phyloP scores from a whole-genome alignment of 2,113 vertebrate species.

The Protomyctophum bolini region DNA sequence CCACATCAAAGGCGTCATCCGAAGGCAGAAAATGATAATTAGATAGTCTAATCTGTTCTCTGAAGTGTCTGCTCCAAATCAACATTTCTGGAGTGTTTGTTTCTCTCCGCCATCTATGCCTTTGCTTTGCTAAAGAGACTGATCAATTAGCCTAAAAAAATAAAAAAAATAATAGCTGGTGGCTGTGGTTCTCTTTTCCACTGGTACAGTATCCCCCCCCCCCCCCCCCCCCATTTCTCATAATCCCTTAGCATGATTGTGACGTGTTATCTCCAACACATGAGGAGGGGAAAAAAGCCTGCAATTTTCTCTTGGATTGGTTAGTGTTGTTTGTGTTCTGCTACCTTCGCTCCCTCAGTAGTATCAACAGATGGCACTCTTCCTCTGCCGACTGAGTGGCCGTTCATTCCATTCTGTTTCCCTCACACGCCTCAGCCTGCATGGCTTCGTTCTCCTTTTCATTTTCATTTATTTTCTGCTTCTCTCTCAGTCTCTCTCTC shows the following conservation, averaged over 20 bases:
- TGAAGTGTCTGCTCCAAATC: conserved; percentile 73
- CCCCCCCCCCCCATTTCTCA: conserved; percentile 41
- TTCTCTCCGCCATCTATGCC: conserved; percentile 59
- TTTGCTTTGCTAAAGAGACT: conserved; percentile 71
- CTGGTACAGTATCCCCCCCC: too few species aligned
- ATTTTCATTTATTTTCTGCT: background rate
- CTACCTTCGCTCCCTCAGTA: conserved; percentile 25
- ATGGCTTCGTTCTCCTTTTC: background rate
- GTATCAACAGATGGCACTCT: conserved; percentile 83
- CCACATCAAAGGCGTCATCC: conserved; percentile 79
- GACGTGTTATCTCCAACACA: conserved; percentile 35
- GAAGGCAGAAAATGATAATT: conserved; percentile 78
- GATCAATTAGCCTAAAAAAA: conserved; percentile 65
- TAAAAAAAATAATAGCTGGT: conserved; percentile 60
- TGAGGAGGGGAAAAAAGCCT: conserved; percentile 6
- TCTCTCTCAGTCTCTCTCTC: background rate
- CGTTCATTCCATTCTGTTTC: background rate
- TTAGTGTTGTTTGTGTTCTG: conserved; percentile 16
- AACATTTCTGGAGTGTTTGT: conserved; percentile 77
- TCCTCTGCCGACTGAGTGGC: conserved; percentile 61
- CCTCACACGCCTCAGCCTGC: background rate
- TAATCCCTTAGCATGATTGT: conserved; percentile 46
- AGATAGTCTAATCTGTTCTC: conserved; percentile 80
- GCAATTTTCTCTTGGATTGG: conserved; percentile 18
- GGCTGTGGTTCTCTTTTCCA: conserved; percentile 68